Percentiles rank a stretch among this genome's conserved stretches.
Evolutionary conservation across 2,888 invertebrate species (phyloP).

Genomic region (Ryuthela nishihirai): DNA sequence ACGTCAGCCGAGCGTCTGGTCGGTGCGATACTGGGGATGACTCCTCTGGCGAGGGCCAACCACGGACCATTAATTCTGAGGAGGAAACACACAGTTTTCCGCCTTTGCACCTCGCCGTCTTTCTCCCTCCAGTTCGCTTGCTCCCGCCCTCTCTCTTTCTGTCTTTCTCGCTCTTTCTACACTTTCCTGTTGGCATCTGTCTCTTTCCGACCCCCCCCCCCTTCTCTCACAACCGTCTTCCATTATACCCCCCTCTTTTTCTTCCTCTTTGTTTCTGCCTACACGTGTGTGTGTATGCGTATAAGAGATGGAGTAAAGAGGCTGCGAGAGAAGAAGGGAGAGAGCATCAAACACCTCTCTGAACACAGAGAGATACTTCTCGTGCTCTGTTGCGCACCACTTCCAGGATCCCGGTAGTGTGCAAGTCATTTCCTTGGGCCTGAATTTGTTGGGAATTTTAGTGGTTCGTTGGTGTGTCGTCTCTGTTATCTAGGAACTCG

Average conservation of each 20-base stretch:
- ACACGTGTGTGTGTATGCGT: not conserved
- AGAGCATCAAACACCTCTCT: constrained; percentile 9
- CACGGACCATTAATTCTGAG: constrained; percentile 38
- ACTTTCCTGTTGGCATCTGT: too few relatives aligned
- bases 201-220: too few relatives aligned
- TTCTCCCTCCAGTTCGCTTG: not conserved
- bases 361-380: too few relatives aligned
- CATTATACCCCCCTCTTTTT: constrained; percentile 2
- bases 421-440: constrained; percentile 8
- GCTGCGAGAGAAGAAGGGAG: not conserved
- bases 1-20: constrained; percentile 33
- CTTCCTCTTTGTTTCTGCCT: not conserved
- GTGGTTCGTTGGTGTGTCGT: too few relatives aligned
- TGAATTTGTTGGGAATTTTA: too few relatives aligned
- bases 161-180: not conserved
- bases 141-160: constrained; percentile 6
- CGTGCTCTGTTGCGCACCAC: not conserved
- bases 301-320: not conserved
- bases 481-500: too few relatives aligned
- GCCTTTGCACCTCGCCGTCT: too few relatives aligned
- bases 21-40: constrained; percentile 31
- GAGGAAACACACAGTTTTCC: too few relatives aligned
- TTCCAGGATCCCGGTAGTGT: constrained; percentile 3
- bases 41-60: constrained; percentile 8
- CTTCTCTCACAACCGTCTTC: not conserved